Evolutionary conservation across 2,113 vertebrate species (phyloP).

Genomic region (Siniperca chuatsi): DNA sequence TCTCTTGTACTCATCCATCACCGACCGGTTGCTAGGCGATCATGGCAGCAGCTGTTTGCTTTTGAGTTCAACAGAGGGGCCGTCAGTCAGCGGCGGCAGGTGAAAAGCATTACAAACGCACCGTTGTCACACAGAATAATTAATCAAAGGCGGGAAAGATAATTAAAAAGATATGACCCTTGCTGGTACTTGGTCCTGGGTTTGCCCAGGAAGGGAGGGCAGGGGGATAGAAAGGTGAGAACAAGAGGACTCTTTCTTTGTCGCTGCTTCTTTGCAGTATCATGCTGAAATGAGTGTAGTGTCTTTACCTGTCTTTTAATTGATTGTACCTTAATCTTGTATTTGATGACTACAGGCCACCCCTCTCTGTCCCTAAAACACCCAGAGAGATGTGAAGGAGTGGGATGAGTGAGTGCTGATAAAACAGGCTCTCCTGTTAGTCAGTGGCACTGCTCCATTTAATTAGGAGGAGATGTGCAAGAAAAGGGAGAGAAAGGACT

Average conservation of each 20-base stretch:
- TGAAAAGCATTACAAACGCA: slow-evolving; percentile 99
- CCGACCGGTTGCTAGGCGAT: slow-evolving; percentile 99
- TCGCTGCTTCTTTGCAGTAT: slow-evolving; percentile 21
- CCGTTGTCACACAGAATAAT: slow-evolving; percentile 99
- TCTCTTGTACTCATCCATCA: slow-evolving; percentile 99
- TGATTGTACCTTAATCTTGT: slow-evolving; percentile 2
- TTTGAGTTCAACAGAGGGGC: slow-evolving; percentile 99
- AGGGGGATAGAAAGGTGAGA: slow-evolving; percentile 42
- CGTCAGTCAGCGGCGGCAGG: slow-evolving; percentile 99
- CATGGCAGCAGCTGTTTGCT: slow-evolving; percentile 99
- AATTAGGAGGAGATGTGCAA: slow-evolving; percentile 69
- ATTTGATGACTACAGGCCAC: slow-evolving; percentile 22
- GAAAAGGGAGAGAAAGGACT: slow-evolving; percentile 47
- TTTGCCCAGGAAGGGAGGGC: slow-evolving; percentile 87
- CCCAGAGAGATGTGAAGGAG: slow-evolving; percentile 47
- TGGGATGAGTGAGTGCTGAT: slow-evolving; percentile 69
- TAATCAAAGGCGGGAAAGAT: slow-evolving; percentile 99
- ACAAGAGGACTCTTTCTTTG: slow-evolving; percentile 51
- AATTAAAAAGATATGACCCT: slow-evolving; percentile 99
- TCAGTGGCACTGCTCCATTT: slow-evolving; percentile 67
- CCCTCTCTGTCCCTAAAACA: slow-evolving; percentile 34
- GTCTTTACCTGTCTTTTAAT: not conserved
- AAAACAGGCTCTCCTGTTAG: slow-evolving; percentile 66
- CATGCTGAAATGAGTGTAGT: slow-evolving; percentile 5
- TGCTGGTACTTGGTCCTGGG: slow-evolving; percentile 95